Evolutionary conservation across 35 echinoderm and acorn worm species (phyloP), one percentile per base, ranked within the genome.

Genomic region (Nesometra sesokonis): DNA sequence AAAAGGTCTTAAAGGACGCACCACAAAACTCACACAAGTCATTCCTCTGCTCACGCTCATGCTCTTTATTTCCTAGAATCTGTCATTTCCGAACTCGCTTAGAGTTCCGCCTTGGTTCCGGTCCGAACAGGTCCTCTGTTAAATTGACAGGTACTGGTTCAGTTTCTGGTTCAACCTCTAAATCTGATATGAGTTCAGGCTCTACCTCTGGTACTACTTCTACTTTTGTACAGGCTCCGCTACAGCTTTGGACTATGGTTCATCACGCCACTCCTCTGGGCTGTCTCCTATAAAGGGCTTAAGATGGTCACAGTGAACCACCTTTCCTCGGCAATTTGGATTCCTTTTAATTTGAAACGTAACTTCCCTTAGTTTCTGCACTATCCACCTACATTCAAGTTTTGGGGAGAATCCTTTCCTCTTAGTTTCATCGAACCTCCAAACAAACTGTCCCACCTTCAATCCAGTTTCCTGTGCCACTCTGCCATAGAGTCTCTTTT

Each of bases 401-500:
- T 85, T 90, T 85, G 15, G 34, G 11, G 31, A 31, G 30, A n/a
- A n/a, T 30, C 38, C 76, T 31, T 21, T 76, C 31, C 79, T 36
- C 35, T 52, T 34, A 3, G 31, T 38, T 0, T 32, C 35, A 33
- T 85, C 35, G 57, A 32, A 79, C 31, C 84, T 35, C 88, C 82
- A 90, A 15, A 90, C 88, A 46, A 90, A 85, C 30, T 90, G 21
- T 31, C 47, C 83, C 29, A 57, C 87, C 36, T 83, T 32, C 15
- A 67, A 57, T n/a, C 31, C 23, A 17, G 47, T 32, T 35, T 36
- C 87, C 17, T 17, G 11, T 23, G 81, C 38, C 47, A 15, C 23
- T 27, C 82, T 77, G 77, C 85, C 83, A 43, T 90, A 85, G 81
- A 8, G 80, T 31, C 77, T 13, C 37, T 85, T 90, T 30, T 90